phyloP scores from a whole-genome alignment of 2,113 vertebrate species.

The Onychostoma macrolepis region DNA sequence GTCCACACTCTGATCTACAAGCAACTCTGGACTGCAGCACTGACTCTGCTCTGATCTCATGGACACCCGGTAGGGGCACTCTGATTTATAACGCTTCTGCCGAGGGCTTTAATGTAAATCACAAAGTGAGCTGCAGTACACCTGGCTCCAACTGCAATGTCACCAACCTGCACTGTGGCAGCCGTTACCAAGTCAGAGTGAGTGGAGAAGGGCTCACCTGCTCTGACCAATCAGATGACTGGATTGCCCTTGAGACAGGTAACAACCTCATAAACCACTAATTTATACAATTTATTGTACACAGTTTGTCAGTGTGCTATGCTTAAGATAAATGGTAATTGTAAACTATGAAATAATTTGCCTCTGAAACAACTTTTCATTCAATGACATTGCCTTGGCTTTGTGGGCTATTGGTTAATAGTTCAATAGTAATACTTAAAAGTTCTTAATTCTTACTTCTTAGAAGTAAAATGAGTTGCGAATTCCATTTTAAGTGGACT shows the following conservation, averaged over 20 bases:
- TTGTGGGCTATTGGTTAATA: not conserved
- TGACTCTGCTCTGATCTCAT: constrained; percentile 69
- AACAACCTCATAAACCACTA: not conserved
- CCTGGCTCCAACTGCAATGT: constrained; percentile 68
- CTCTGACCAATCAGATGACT: constrained; percentile 57
- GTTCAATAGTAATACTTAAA: no score
- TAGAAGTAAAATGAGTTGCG: not conserved
- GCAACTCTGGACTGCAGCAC: constrained; percentile 63
- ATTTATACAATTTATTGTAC: not conserved
- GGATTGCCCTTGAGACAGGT: constrained; percentile 67
- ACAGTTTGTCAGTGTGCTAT: not conserved
- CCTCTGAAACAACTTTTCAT: not conserved
- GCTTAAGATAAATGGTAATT: not conserved
- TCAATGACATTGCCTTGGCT: not conserved
- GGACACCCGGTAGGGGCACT: constrained; percentile 69
- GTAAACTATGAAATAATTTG: not conserved
- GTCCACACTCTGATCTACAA: constrained; percentile 63
- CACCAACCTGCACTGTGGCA: constrained; percentile 68
- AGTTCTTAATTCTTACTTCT: no score
- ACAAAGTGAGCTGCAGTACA: constrained; percentile 63
- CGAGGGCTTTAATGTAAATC: not conserved
- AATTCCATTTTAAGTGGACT: not conserved
- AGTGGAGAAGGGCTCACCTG: constrained; percentile 69
- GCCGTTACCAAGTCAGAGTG: constrained; percentile 69
- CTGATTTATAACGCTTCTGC: constrained; percentile 68